phyloP scores from a whole-genome alignment of 1,140 invertebrate genomes.

The Pygmarrhopalites habei region DNA sequence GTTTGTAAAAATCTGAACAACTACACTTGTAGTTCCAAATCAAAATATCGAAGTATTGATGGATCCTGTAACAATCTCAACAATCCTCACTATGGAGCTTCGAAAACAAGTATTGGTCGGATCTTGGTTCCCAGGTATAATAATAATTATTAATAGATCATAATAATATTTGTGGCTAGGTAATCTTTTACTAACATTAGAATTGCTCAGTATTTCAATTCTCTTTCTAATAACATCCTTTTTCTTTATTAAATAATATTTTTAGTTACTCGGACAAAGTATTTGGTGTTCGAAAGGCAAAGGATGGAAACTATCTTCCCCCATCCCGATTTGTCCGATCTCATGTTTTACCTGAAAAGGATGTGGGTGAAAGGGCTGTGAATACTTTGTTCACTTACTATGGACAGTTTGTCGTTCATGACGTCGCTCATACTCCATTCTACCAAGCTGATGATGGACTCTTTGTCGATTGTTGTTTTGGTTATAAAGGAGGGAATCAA shows the following conservation, averaged over 20 bases:
- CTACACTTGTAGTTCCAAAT: conserved; percentile 22
- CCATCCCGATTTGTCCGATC: conserved; percentile 21
- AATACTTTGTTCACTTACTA: conserved; percentile 39
- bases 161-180: no score
- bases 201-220: no score
- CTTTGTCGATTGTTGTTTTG: conserved; percentile 42
- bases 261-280: conserved; percentile 29
- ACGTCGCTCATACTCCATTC: conserved; percentile 35
- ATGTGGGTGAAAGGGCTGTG: conserved; percentile 20
- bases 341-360: conserved; percentile 31
- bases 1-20: conserved; percentile 28
- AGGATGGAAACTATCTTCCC: conserved; percentile 15
- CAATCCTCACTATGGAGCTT: conserved; percentile 49
- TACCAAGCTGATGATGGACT: conserved; percentile 40
- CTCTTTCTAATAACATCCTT: no score
- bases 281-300: not conserved
- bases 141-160: no score
- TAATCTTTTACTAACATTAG: no score
- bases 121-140: conserved; percentile 41
- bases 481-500: conserved; percentile 35
- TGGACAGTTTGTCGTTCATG: conserved; percentile 41
- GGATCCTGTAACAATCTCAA: conserved; percentile 66
- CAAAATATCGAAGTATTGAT: conserved; percentile 57
- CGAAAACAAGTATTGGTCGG: conserved; percentile 43
- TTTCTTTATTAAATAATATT: no score